Conservation (phyloP, 2,113 vertebrate genomes). For the Embiotoca jacksoni region DNA sequence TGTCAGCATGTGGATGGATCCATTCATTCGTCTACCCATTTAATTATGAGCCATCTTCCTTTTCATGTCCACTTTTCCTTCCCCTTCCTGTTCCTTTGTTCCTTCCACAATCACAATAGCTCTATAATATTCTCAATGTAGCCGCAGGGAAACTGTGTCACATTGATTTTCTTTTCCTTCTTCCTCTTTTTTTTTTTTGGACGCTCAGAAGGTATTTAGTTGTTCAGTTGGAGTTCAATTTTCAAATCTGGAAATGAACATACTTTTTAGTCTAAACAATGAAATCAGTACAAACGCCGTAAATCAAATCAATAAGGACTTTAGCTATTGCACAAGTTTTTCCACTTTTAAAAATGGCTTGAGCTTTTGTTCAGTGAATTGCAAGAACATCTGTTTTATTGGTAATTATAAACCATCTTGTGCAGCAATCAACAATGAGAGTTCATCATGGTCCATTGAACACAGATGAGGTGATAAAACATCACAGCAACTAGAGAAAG, state of each 20-base stretch:
- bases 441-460: constrained; percentile 62
- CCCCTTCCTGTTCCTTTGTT: constrained; percentile 2
- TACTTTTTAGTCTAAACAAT: constrained; percentile 46
- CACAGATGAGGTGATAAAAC: constrained; percentile 76
- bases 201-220: constrained; percentile 47
- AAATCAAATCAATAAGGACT: constrained; percentile 29
- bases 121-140: constrained; percentile 54
- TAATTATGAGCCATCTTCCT: constrained; percentile 31
- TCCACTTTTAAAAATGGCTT: neutral
- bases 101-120: neutral
- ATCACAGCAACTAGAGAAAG: constrained; percentile 55
- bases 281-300: constrained; percentile 21
- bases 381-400: constrained; percentile 53
- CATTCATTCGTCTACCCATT: constrained; percentile 46
- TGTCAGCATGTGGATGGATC: constrained; percentile 23
- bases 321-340: constrained; percentile 1
- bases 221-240: constrained; percentile 49
- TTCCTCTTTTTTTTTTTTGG: neutral
- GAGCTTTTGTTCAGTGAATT: constrained; percentile 36
- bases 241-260: constrained; percentile 37
- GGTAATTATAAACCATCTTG: constrained; percentile 57
- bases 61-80: constrained; percentile 12
- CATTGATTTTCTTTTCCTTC: constrained; percentile 44
- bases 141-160: constrained; percentile 48
- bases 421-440: constrained; percentile 69